Evolutionary conservation across 2,113 vertebrate species (phyloP), one percentile per base, ranked within the genome.

Genomic region (Polyodon spathula): DNA sequence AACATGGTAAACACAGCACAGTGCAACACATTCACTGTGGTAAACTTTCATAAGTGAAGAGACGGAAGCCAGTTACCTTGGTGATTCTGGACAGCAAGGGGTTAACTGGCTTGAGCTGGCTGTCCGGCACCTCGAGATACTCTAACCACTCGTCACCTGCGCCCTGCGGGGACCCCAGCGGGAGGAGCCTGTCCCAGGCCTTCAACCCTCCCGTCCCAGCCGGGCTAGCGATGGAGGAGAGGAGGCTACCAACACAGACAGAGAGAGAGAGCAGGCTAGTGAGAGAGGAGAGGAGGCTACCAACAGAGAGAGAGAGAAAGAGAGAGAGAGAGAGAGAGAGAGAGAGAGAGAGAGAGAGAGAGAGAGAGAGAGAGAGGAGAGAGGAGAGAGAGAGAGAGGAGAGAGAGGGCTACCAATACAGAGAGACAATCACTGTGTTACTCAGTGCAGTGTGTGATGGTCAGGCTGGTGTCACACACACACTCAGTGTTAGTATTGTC

Each of bases 1-100:
- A n/a, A n/a, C n/a, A n/a, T n/a, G n/a, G n/a, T n/a, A n/a, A n/a
- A n/a, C n/a, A n/a, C n/a, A n/a, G n/a, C n/a, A n/a, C n/a, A n/a
- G n/a, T n/a, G n/a, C n/a, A n/a, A n/a, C n/a, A n/a, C n/a, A n/a
- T n/a, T n/a, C n/a, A n/a, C n/a, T n/a, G n/a, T n/a, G n/a, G n/a
- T n/a, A 8, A 37, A 53, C 11, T 43, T 39, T 53, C 40, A 9
- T 60, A 37, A 17, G 38, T 58, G 17, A 48, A 48, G 2, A 5
- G 8, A 7, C 15, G 37, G 39, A 39, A n/a, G n/a, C n/a, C n/a
- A n/a, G n/a, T 65, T 81, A 90, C 92, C 88, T 91, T 90, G n/a
- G 86, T 79, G 54, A 90, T 79, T 66, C 83, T 88, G 2, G 81
- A 86, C 12, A 91, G 85, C 60, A 89, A 70, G 64, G 83, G 75